A percentile compares a stretch with the other conserved stretches of the same genome.
phyloP scores from a whole-genome alignment of 30 jellyfish, hydroid and myxozoan genomes.

The Hydractinia symbiolongicarpus region DNA sequence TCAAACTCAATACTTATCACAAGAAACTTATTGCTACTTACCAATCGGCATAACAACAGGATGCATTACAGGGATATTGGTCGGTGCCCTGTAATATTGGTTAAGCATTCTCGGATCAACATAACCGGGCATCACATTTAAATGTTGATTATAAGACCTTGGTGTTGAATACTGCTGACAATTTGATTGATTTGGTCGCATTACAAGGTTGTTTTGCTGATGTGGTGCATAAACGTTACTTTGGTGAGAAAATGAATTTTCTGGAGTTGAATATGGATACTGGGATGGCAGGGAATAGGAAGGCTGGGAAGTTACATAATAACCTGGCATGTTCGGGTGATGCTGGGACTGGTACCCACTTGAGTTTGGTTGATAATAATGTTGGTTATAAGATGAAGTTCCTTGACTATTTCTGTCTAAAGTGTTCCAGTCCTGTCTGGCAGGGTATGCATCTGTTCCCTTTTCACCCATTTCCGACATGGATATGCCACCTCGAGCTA shows the following conservation, averaged over 20 bases:
- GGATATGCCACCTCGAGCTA: constrained; percentile 12
- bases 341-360: not conserved
- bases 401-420: not conserved
- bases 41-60: constrained; percentile 10
- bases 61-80: not conserved
- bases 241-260: not conserved
- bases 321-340: not conserved
- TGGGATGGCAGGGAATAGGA: not conserved
- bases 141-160: not conserved
- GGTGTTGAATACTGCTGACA: not conserved
- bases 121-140: not conserved
- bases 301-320: not conserved
- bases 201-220: not conserved
- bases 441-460: not conserved
- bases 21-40: not conserved
- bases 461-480: not conserved
- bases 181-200: constrained; percentile 12
- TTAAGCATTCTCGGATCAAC: constrained; percentile 2
- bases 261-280: not conserved
- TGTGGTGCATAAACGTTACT: not conserved
- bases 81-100: constrained; percentile 8
- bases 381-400: not conserved
- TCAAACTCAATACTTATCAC: not conserved
- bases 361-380: not conserved
- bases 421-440: not conserved